A percentile compares a stretch with the other conserved stretches of the same genome.
phyloP scores from a whole-genome alignment of 2,113 vertebrate genomes.

The Accipiter cooperii region DNA sequence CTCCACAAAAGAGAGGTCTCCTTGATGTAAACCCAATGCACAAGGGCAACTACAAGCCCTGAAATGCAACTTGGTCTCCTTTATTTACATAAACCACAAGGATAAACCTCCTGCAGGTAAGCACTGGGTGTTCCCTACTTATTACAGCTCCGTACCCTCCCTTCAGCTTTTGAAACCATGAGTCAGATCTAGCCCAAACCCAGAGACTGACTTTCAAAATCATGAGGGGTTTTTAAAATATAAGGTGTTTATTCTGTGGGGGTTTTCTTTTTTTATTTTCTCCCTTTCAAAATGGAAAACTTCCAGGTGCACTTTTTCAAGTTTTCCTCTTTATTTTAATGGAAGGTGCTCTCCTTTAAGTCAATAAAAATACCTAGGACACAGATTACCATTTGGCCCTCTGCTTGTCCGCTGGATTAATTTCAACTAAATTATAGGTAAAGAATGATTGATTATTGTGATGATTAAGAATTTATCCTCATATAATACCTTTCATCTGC shows the following conservation, averaged over 20 bases:
- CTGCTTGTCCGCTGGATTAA: slow-evolving; percentile 38
- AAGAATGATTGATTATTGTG: slow-evolving; percentile 62
- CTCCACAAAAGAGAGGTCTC: neutral
- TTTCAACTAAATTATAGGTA: slow-evolving; percentile 50
- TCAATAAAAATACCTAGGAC: slow-evolving; percentile 50
- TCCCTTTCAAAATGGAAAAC: neutral
- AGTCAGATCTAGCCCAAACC: neutral
- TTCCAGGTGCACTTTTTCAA: neutral
- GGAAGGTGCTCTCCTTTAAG: slow-evolving; percentile 13
- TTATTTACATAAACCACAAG: neutral
- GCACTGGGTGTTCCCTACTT: neutral
- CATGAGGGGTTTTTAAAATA: neutral
- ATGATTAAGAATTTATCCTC: slow-evolving; percentile 64
- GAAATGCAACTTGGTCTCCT: neutral
- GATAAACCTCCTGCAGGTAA: slow-evolving; percentile 8
- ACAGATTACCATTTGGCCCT: slow-evolving; percentile 53
- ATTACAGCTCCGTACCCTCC: neutral
- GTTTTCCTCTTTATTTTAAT: neutral
- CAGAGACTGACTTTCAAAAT: neutral
- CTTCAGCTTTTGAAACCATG: neutral
- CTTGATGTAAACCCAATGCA: neutral
- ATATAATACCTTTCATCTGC: slow-evolving; percentile 51
- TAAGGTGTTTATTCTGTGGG: neutral
- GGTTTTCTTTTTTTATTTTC: neutral
- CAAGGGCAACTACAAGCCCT: neutral